Base-by-base conservation (phyloP, 2,888 invertebrate genomes). In the Acleris sparsana region DNA sequence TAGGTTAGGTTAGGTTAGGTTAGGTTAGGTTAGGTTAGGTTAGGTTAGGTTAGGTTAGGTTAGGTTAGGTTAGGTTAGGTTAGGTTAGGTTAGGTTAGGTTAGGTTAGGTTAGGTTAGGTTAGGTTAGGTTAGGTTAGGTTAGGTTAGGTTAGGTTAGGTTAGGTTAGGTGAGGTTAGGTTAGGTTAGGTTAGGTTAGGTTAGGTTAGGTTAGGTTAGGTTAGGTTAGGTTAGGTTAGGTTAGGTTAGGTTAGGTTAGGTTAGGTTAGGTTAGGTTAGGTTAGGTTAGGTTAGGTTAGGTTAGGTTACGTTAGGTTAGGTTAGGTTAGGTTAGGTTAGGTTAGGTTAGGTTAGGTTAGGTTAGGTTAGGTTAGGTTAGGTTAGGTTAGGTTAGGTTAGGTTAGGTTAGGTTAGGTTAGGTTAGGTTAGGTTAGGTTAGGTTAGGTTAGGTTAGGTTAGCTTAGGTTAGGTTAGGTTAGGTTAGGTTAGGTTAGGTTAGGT, bases 101-200 rank as follows among this genome's bases (percentile, higher is more conserved):
- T 61, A 61, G 61, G 61, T 61, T 61, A 61, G 61, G 53, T 64
- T 59, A 64, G 64, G 59, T 59, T 63, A 63, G 55, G 49, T 51
- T 63, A 63, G 56, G 64, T 64, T 64, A 64, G 64, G 64, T 64
- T 64, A 64, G 64, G 64, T 64, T 64, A 64, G 64, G 64, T 64
- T 64, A 64, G 64, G 64, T 64, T 59, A 64, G 64, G 64, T 64
- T 59, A 62, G 62, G 62, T 62, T 62, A 62, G 62, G 62, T 62
- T 62, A 62, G 62, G 62, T 62, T 62, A 62, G 62, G 62, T 62
- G 55, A 62, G 62, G 62, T 62, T 62, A 62, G 62, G 62, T 62
- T 62, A 62, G 62, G 62, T 62, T 62, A 62, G 62, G 62, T 62
- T 62, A 62, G 62, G 62, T 62, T 62, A 62, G 62, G 62, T 62